Conservation (phyloP, 2,797 vertebrate species). For the Mus spretus region DNA sequence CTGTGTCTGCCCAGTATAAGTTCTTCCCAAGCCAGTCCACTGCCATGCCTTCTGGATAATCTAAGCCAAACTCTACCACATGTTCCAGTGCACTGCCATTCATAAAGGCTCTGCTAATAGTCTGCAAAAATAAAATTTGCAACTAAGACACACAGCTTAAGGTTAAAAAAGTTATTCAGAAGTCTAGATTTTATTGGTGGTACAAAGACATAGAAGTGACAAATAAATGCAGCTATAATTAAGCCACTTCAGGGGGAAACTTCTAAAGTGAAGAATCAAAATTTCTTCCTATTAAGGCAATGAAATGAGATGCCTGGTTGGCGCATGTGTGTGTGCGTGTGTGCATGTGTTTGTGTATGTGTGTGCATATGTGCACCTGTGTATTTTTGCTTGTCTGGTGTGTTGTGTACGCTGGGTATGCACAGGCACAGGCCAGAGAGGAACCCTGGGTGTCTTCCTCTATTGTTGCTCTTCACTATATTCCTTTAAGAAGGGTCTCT, state of each 20-base stretch:
- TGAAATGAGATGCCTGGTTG: neutral
- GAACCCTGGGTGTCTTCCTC: neutral
- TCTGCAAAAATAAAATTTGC: constrained; percentile 89
- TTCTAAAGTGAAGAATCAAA: constrained; percentile 69
- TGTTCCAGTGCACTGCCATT: constrained; percentile 97
- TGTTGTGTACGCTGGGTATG: neutral
- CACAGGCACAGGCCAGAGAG: neutral
- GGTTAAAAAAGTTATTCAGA: constrained; percentile 68
- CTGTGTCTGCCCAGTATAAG: constrained; percentile 98
- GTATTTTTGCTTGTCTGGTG: neutral
- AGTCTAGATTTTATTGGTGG: neutral
- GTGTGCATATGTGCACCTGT: too few species aligned
- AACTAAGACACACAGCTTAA: constrained; percentile 70
- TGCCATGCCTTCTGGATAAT: constrained; percentile 99
- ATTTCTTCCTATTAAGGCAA: constrained; percentile 2
- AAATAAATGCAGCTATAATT: constrained; percentile 80
- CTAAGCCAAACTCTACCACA: constrained; percentile 97
- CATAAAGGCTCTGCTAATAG: constrained; percentile 99
- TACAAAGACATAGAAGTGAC: constrained; percentile 40
- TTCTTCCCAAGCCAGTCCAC: constrained; percentile 99
- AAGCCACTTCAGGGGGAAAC: constrained; percentile 72
- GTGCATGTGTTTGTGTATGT: fast-evolving
- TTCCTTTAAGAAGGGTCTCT: neutral
- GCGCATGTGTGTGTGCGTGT: too few species aligned
- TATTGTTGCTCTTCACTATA: neutral